Conservation (phyloP, 1,140 invertebrate genomes). For the Trissolcus basalis region DNA sequence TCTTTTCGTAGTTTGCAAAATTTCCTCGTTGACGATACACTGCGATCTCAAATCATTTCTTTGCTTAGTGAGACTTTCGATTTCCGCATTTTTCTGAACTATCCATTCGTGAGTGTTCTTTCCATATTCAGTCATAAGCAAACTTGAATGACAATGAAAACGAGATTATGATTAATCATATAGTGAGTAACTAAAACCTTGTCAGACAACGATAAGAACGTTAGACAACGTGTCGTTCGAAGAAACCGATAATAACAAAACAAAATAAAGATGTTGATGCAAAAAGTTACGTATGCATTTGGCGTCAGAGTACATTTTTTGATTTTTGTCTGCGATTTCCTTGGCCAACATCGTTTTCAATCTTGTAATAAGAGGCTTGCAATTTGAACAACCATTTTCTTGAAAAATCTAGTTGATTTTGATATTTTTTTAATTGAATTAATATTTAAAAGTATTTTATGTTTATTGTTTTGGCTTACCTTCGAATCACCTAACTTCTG, state of each 20-base stretch:
- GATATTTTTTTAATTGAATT: too few species aligned
- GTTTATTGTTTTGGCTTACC: too few species aligned
- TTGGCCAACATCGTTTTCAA: constrained; percentile 28
- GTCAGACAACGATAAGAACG: too few species aligned
- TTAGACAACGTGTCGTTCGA: too few species aligned
- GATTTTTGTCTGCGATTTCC: constrained; percentile 26
- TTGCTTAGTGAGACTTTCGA: constrained; percentile 36
- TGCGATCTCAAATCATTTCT: constrained; percentile 14
- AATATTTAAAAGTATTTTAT: too few species aligned
- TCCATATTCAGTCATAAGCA: constrained; percentile 45
- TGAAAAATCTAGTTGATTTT: too few species aligned
- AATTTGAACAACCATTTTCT: constrained; percentile 19
- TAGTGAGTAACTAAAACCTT: too few species aligned
- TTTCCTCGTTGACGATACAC: not conserved
- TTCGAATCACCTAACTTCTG: too few species aligned
- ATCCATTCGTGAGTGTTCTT: constrained; percentile 40
- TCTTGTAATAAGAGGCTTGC: constrained; percentile 1
- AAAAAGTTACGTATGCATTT: not conserved
- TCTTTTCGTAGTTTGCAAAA: constrained; percentile 24
- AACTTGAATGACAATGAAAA: constrained; percentile 4
- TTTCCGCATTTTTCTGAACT: constrained; percentile 32
- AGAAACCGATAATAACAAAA: too few species aligned
- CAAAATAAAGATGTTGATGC: too few species aligned
- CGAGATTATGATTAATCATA: too few species aligned
- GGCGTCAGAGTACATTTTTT: constrained; percentile 35